A percentile compares a stretch with the other conserved stretches of the same genome.
These are phyloP conservation scores for Synanthedon tipuliformis DNA, from an alignment of 2,888 invertebrate genomes.

Conservation along the genomic window DNA sequence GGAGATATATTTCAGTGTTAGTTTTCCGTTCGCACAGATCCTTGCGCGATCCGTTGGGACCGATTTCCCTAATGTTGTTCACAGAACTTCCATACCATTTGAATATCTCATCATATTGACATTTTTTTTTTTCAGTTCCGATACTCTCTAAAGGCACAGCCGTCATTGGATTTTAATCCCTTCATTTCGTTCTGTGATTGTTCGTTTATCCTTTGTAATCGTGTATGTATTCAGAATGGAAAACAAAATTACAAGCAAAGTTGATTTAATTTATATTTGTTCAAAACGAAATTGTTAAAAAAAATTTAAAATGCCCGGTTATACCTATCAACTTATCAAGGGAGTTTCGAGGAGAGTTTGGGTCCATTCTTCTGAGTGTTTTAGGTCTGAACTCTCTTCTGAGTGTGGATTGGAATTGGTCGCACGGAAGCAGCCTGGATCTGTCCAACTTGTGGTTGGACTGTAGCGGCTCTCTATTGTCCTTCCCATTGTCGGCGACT, in stretches of 20 bases:
- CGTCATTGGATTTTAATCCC: background rate
- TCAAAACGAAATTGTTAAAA: no score
- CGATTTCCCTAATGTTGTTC: slow-evolving; percentile 49
- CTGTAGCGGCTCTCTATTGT: no score
- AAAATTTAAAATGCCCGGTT: no score
- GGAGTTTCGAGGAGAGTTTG: no score
- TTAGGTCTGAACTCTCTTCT: no score
- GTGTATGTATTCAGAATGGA: background rate
- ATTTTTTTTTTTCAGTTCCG: slow-evolving; percentile 21
- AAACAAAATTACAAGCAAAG: background rate
- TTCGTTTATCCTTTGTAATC: background rate
- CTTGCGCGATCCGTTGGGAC: slow-evolving; percentile 18
- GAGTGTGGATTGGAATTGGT: no score
- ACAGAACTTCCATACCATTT: slow-evolving; percentile 42
- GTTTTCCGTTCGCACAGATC: slow-evolving; percentile 4
- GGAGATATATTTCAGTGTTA: background rate
- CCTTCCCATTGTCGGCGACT: no score
- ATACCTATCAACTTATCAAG: no score
- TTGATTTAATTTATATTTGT: no score
- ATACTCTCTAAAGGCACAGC: slow-evolving; percentile 9
- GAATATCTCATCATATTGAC: slow-evolving; percentile 47
- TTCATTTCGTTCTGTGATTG: background rate
- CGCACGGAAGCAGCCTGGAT: no score
- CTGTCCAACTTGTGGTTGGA: no score
- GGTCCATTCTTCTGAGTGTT: no score